Base-by-base conservation (phyloP, 2,113 vertebrate genomes). In the Podarcis cretensis region DNA sequence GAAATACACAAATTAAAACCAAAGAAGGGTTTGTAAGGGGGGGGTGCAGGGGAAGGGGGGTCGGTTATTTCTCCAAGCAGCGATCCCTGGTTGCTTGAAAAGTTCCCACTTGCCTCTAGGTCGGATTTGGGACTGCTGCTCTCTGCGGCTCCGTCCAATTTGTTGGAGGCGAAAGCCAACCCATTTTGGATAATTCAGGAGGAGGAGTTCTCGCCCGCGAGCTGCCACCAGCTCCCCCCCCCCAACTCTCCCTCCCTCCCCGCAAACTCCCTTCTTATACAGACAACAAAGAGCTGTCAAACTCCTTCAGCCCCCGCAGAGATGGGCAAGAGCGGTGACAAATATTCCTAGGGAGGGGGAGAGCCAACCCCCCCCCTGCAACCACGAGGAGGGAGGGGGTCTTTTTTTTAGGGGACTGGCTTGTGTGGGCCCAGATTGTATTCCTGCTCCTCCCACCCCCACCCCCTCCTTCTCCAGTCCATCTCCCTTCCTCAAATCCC, bases 241-340 rank as follows among this genome's bases (percentile, higher is more conserved):
- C 59, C 23, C 43, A 48, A 18, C 23, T n/a, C 63, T 13, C 35
- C 59, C 78, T 23, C 32, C 32, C 80, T 32, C 32, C 20, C 57
- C 43, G 27, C 37, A 30, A 43, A 2, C 25, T 10, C 30, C 54
- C 75, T 10, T 98, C 97, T 98, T 98, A 98, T 98, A 98, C 98
- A 98, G 97, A 97, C 98, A 99, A 99, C 98, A 99, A 99, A 99
- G 98, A 98, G 97, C 98, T 99, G 98, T 99, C 98, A 99, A 97
- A 98, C 98, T 98, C 95, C 96, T 95, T 97, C 97, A 97, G 96
- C 97, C 97, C 96, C 65, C 97, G 96, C 93, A 93, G 96, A 96
- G 97, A 97, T 96, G 97, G 97, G 96, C 97, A 91, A 97, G 59
- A 63, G 95, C 95, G 83, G 95, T 96, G 96, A 97, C 97, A 96